phyloP scores from a whole-genome alignment of 2,888 invertebrate genomes.

The Dromius quadrimaculatus region DNA sequence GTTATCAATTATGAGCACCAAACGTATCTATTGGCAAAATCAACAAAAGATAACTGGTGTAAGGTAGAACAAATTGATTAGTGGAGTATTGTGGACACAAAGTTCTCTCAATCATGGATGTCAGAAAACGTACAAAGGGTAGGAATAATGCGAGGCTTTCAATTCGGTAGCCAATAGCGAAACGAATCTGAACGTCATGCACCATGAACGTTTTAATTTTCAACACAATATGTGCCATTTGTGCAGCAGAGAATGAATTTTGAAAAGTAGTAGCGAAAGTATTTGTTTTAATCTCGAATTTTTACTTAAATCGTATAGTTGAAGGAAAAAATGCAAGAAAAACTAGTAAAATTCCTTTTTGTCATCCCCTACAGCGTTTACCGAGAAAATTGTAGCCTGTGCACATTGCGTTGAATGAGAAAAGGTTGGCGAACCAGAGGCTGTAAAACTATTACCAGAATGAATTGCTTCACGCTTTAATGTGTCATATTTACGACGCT shows the following conservation, averaged over 20 bases:
- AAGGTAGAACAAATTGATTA: conserved; percentile 2
- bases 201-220: not conserved
- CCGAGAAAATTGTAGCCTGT: too few species aligned
- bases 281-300: too few species aligned
- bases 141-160: conserved; percentile 11
- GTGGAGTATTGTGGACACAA: not conserved
- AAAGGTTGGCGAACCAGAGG: too few species aligned
- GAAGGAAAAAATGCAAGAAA: too few species aligned
- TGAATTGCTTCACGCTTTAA: conserved; percentile 23
- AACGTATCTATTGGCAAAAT: not conserved
- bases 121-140: not conserved
- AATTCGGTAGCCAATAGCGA: not conserved
- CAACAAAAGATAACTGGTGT: not conserved
- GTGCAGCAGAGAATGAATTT: too few species aligned
- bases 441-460: conserved; percentile 27
- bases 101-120: conserved; percentile 10
- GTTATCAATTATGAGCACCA: too few species aligned
- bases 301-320: too few species aligned
- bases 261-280: too few species aligned
- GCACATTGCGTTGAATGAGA: too few species aligned
- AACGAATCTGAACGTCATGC: not conserved
- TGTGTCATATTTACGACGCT: conserved; percentile 15
- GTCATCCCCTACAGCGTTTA: too few species aligned
- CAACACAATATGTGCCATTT: not conserved
- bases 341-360: too few species aligned